phyloP scores from a whole-genome alignment of 2,113 vertebrate species.

The Lophochroa leadbeateri region DNA sequence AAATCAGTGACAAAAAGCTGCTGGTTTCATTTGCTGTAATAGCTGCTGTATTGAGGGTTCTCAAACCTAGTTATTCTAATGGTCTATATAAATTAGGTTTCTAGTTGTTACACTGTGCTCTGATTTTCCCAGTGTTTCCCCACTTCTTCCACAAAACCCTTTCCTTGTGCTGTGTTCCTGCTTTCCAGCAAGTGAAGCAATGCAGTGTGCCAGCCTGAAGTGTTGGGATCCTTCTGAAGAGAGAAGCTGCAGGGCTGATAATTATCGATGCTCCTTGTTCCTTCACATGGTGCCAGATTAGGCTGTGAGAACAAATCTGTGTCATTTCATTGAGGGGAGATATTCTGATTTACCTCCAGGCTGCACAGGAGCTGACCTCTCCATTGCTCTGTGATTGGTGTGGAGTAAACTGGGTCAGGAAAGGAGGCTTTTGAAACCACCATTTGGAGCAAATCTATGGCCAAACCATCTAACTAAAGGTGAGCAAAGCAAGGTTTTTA shows the following conservation, averaged over 20 bases:
- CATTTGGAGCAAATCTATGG: background rate
- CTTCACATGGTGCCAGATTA: background rate
- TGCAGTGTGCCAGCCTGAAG: background rate
- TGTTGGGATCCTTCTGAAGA: background rate
- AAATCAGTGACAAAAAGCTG: background rate
- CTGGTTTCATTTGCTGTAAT: background rate
- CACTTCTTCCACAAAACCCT: background rate
- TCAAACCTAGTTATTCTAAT: background rate
- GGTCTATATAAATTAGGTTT: background rate
- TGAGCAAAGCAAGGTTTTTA: background rate
- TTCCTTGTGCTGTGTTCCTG: background rate
- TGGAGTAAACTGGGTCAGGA: constrained; percentile 2
- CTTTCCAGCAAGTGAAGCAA: background rate
- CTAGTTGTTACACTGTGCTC: background rate
- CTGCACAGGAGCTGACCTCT: background rate
- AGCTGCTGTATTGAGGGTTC: background rate
- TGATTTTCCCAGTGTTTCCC: background rate
- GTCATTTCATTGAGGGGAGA: background rate
- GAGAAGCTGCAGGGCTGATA: background rate
- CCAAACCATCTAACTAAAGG: background rate
- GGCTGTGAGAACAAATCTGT: background rate
- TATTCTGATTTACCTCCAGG: background rate
- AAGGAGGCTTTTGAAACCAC: background rate
- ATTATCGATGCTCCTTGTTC: fast-evolving
- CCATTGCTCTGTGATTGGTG: background rate